These are phyloP conservation scores for Danio rerio DNA, from an alignment of 2,113 vertebrate genomes.

Conservation along the genomic window DNA sequence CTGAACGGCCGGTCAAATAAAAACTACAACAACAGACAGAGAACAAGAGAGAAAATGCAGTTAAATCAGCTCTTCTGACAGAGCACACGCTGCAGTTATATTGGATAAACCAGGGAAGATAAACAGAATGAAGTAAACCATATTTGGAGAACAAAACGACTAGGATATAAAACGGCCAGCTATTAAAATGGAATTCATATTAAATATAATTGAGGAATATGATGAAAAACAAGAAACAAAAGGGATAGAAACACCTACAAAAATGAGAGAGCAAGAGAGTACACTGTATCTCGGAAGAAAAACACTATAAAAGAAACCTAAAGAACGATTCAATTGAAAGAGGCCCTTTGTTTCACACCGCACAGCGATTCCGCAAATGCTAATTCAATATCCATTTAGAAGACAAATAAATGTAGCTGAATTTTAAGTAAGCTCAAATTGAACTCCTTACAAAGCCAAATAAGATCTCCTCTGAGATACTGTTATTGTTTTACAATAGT, in stretches of 20 bases:
- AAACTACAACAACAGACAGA: conserved; percentile 75
- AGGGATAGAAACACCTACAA: background rate
- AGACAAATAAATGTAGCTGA: conserved; percentile 33
- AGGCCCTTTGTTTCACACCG: conserved; percentile 13
- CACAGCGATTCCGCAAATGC: conserved; percentile 31
- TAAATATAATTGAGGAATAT: conserved; percentile 6
- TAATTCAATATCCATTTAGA: conserved; percentile 37
- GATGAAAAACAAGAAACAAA: background rate
- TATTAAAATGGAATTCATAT: conserved; percentile 30
- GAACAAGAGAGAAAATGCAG: background rate
- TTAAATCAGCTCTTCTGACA: conserved; percentile 19
- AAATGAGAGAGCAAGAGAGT: conserved; percentile 10
- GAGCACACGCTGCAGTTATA: conserved; percentile 18
- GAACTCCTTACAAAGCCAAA: conserved; percentile 26
- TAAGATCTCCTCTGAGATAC: conserved; percentile 32
- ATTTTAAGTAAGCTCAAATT: conserved; percentile 32
- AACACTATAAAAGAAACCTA: background rate
- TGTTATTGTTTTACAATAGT: conserved; percentile 41
- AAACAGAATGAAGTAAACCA: conserved; percentile 8
- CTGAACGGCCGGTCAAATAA: conserved; percentile 89
- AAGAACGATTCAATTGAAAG: conserved; percentile 36
- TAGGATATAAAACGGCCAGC: conserved; percentile 16
- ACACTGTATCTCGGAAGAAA: background rate
- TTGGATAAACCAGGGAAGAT: background rate
- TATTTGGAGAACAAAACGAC: conserved; percentile 33